These are phyloP conservation scores for Saccostrea cuccullata DNA, from an alignment of 1,140 invertebrate species.

Conservation along the genomic window DNA sequence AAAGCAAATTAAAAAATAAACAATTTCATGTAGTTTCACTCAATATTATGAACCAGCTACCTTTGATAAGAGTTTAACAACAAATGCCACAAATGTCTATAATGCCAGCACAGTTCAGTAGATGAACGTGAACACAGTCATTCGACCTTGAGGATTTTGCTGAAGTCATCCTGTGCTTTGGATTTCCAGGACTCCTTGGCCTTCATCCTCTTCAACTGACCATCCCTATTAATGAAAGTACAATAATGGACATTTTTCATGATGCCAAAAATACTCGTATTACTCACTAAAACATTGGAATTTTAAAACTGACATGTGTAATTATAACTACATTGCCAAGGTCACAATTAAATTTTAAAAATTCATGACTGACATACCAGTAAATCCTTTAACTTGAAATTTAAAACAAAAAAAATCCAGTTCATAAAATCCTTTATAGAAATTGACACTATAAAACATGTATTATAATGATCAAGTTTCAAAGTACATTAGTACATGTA, in stretches of 20 bases:
- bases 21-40: neutral
- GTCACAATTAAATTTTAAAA: no score
- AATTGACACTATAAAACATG: no score
- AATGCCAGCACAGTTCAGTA: neutral
- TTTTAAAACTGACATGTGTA: no score
- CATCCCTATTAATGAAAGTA: slow-evolving; percentile 86
- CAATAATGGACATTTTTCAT: neutral
- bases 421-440: no score
- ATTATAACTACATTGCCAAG: no score
- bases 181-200: slow-evolving; percentile 96
- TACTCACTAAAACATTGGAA: no score
- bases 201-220: slow-evolving; percentile 93
- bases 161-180: slow-evolving; percentile 95
- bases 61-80: neutral
- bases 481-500: no score
- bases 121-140: slow-evolving; percentile 58
- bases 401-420: no score
- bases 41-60: neutral
- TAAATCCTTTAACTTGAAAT: no score
- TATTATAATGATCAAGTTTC: no score
- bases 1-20: neutral
- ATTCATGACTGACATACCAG: no score
- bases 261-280: neutral
- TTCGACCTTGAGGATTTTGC: slow-evolving; percentile 82
- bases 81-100: neutral